Evolutionary conservation across 2,888 invertebrate genomes (phyloP).

Genomic region (Perizoma affinitatum): DNA sequence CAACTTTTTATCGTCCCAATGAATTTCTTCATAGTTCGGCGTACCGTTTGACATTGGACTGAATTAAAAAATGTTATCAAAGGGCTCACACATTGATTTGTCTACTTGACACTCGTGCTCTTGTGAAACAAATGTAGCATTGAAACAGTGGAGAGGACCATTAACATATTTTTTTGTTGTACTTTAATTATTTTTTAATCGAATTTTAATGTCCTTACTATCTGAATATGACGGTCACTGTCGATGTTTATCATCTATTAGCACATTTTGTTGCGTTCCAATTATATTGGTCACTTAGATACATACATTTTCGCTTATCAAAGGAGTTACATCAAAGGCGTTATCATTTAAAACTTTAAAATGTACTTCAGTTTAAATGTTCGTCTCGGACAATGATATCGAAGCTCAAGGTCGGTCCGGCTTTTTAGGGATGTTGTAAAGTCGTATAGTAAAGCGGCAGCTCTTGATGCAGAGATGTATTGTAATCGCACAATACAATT

Average conservation of each 20-base stretch:
- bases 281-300: constrained; percentile 50
- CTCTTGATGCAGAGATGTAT: constrained; percentile 56
- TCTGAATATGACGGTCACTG: constrained; percentile 53
- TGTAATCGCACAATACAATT: constrained; percentile 64
- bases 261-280: constrained; percentile 62
- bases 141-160: constrained; percentile 55
- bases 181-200: constrained; percentile 69
- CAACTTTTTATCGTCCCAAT: constrained; percentile 56
- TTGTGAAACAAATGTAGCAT: constrained; percentile 65
- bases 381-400: constrained; percentile 45
- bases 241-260: constrained; percentile 57
- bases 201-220: constrained; percentile 67
- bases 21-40: constrained; percentile 71
- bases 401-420: constrained; percentile 53
- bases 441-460: constrained; percentile 53
- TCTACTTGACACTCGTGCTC: constrained; percentile 46
- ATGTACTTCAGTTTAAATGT: constrained; percentile 43
- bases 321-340: constrained; percentile 39
- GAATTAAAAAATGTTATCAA: constrained; percentile 74
- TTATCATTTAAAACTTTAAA: constrained; percentile 40
- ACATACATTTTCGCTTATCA: constrained; percentile 42
- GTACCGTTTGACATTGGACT: constrained; percentile 75
- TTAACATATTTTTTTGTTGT: constrained; percentile 61
- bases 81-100: constrained; percentile 61
- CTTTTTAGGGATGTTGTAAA: constrained; percentile 48